phyloP scores from a whole-genome alignment of 2,797 vertebrate genomes.

The Phalanger gymnotis region DNA sequence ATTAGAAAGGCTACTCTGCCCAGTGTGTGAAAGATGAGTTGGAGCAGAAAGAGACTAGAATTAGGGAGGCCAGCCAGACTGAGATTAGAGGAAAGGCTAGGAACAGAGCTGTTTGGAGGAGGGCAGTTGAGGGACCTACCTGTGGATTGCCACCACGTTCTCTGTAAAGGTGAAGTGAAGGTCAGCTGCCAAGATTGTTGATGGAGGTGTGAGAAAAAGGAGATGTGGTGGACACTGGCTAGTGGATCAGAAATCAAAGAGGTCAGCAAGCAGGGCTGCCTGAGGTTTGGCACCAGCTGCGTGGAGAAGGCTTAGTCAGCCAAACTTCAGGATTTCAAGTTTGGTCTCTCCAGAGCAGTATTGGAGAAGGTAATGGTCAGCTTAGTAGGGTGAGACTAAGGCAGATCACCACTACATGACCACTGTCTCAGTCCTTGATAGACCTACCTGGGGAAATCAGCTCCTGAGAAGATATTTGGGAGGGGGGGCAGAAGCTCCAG shows the following conservation, averaged over 20 bases:
- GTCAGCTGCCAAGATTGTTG: neutral
- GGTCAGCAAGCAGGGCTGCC: neutral
- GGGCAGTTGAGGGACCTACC: neutral
- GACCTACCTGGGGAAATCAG: neutral
- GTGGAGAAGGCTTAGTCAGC: neutral
- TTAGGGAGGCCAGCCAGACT: neutral
- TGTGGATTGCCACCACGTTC: neutral
- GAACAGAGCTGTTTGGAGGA: neutral
- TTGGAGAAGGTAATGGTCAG: neutral
- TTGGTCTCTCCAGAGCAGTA: neutral
- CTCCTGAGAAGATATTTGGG: neutral
- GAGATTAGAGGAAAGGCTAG: neutral
- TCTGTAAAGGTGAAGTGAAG: neutral
- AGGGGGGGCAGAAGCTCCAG: neutral
- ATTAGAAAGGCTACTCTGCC: neutral
- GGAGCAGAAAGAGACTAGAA: neutral
- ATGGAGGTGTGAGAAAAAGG: neutral
- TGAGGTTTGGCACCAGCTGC: neutral
- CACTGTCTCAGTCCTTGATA: neutral
- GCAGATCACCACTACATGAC: neutral
- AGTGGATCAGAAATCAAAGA: neutral
- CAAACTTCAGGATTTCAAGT: neutral
- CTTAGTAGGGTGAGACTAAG: neutral
- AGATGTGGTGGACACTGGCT: neutral
- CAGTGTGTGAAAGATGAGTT: neutral